These are phyloP conservation scores for Holothuria scabra DNA, from an alignment of 53 echinoderm and acorn worm genomes.

Conservation along the genomic window DNA sequence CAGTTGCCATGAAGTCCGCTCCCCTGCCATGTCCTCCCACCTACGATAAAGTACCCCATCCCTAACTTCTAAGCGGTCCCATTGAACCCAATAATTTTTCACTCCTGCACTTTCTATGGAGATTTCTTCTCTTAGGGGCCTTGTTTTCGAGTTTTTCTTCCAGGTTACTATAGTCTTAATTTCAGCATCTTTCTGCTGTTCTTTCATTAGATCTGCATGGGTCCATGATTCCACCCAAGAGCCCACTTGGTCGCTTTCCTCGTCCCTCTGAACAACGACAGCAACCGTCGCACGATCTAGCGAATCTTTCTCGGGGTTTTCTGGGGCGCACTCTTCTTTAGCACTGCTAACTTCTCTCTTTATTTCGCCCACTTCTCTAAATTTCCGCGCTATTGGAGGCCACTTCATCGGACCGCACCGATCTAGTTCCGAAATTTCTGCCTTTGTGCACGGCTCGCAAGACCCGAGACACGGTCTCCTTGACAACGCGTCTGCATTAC, in stretches of 20 bases:
- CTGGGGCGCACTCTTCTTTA: too few relatives aligned
- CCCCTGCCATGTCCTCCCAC: background rate
- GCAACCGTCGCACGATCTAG: background rate
- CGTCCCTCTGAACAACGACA: background rate
- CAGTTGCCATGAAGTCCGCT: background rate
- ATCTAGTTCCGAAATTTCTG: background rate
- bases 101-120: background rate
- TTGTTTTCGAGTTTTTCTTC: background rate
- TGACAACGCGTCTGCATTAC: conserved; percentile 8
- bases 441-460: background rate
- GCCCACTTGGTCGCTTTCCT: background rate
- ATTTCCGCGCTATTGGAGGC: too few relatives aligned
- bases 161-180: background rate
- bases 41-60: conserved; percentile 5
- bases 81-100: background rate
- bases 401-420: too few relatives aligned
- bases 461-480: background rate
- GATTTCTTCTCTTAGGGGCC: background rate
- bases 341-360: too few relatives aligned
- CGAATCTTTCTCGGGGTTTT: too few relatives aligned
- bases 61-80: background rate
- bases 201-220: background rate
- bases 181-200: background rate
- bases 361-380: too few relatives aligned
- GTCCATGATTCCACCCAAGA: background rate